These are phyloP conservation scores for Scrobipalpa costella DNA, from an alignment of 2,888 invertebrate species.

Conservation along the genomic window DNA sequence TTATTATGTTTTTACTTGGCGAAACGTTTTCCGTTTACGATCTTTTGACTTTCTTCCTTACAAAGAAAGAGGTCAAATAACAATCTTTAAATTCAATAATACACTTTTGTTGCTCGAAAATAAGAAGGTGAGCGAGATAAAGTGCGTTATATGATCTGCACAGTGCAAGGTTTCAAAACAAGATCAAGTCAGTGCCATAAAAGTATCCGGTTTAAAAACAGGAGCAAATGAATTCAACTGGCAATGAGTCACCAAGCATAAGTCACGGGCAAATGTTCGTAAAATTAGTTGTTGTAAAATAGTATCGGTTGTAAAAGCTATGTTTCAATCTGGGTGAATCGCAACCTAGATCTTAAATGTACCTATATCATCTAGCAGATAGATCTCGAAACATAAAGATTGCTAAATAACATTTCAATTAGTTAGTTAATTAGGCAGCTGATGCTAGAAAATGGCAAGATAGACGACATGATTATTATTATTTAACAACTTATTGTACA, in stretches of 20 bases:
- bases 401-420: too few species aligned
- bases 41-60: not conserved
- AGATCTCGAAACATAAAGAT: too few species aligned
- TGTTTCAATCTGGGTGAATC: not conserved
- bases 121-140: slow-evolving; percentile 3
- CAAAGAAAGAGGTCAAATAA: not conserved
- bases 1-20: not conserved
- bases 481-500: too few species aligned
- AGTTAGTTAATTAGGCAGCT: too few species aligned
- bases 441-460: too few species aligned
- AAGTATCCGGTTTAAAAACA: slow-evolving; percentile 23
- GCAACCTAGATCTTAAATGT: not conserved
- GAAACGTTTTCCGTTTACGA: not conserved
- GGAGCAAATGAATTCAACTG: slow-evolving; percentile 12
- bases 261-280: slow-evolving; percentile 10
- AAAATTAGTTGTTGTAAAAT: not conserved
- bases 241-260: slow-evolving; percentile 13
- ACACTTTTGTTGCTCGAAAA: not conserved
- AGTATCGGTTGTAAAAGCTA: not conserved
- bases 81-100: slow-evolving; percentile 4
- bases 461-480: too few species aligned
- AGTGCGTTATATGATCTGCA: slow-evolving; percentile 8
- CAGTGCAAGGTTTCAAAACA: slow-evolving; percentile 16
- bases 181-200: slow-evolving; percentile 17
- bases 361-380: too few species aligned